A percentile compares a stretch with the other conserved stretches of the same genome.
Evolutionary conservation across 2,113 vertebrate genomes (phyloP).

Genomic region (Etia nguti): DNA sequence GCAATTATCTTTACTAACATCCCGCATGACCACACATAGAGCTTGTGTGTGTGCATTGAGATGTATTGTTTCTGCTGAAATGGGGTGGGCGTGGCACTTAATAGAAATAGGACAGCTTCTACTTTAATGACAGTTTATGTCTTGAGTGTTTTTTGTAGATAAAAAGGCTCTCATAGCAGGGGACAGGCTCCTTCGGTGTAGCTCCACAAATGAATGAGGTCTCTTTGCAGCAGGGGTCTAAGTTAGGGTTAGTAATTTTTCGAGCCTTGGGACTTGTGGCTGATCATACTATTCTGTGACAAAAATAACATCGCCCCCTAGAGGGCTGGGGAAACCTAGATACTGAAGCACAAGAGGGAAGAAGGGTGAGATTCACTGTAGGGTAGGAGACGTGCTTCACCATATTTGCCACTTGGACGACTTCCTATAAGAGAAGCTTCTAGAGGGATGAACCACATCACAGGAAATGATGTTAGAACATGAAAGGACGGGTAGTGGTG

Average conservation of each 20-base stretch:
- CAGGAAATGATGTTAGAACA: neutral
- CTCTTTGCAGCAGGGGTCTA: constrained; percentile 11
- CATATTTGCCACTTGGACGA: constrained; percentile 3
- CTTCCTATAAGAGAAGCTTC: neutral
- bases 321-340: constrained; percentile 47
- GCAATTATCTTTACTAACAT: neutral
- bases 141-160: constrained; percentile 38
- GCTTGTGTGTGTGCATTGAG: neutral
- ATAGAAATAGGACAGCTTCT: constrained; percentile 34
- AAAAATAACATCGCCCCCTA: constrained; percentile 48
- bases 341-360: neutral
- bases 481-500: neutral
- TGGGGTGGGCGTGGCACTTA: neutral
- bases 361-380: neutral
- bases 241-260: constrained; percentile 49
- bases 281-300: constrained; percentile 39
- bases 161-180: constrained; percentile 8
- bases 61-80: neutral
- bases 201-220: constrained; percentile 18
- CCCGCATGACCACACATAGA: neutral
- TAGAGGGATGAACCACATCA: neutral
- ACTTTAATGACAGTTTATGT: constrained; percentile 34
- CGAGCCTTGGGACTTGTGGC: constrained; percentile 28
- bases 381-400: neutral
- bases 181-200: neutral